Evolutionary conservation across 2,113 vertebrate genomes (phyloP).

Genomic region (Salvelinus fontinalis): DNA sequence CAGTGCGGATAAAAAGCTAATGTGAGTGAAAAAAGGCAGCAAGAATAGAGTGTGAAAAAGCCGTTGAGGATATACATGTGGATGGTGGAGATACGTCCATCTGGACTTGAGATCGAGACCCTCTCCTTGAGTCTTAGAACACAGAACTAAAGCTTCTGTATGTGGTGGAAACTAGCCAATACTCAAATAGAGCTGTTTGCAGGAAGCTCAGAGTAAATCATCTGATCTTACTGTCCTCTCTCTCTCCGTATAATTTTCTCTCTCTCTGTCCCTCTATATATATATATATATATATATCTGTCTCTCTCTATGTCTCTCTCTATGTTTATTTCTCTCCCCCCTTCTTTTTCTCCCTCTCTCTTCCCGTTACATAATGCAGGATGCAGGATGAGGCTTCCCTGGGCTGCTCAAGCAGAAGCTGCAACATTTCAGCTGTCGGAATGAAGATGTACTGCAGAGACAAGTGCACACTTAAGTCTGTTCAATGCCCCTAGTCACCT

Average conservation of each 20-base stretch:
- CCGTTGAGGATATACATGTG: constrained; percentile 20
- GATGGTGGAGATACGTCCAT: constrained; percentile 53
- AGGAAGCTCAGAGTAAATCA: constrained; percentile 55
- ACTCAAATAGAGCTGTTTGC: constrained; percentile 29
- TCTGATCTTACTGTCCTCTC: constrained; percentile 34
- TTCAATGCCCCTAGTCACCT: neutral
- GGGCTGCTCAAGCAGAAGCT: too few species aligned
- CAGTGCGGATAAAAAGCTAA: neutral
- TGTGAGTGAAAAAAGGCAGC: constrained; percentile 17
- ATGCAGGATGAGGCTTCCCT: too few species aligned
- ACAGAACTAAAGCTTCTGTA: constrained; percentile 42
- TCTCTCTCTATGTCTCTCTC: neutral
- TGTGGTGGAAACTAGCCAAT: constrained; percentile 39
- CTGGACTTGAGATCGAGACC: constrained; percentile 22
- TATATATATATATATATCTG: too few species aligned
- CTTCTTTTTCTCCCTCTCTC: neutral
- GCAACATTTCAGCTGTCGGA: neutral
- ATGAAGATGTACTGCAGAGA: neutral
- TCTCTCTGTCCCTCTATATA: neutral
- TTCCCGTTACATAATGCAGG: too few species aligned
- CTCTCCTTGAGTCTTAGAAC: constrained; percentile 19
- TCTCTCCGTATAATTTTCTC: neutral
- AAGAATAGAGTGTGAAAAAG: too few species aligned
- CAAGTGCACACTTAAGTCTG: neutral
- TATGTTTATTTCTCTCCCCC: neutral